These are phyloP conservation scores for Drosophila eugracilis DNA, from an alignment of 1,140 invertebrate species.

Conservation along the genomic window DNA sequence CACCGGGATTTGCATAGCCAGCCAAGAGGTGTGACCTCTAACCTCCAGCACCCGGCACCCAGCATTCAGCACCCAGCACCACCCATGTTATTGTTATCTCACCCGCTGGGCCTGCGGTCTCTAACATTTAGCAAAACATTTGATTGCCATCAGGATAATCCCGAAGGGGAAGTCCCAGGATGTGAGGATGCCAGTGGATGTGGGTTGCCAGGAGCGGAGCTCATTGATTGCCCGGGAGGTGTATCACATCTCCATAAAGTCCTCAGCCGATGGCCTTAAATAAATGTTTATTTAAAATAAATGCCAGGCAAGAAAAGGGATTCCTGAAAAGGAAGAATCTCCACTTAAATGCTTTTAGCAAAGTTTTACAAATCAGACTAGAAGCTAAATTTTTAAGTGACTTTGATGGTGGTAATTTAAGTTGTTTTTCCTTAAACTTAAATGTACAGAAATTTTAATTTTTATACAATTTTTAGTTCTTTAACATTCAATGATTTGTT, in stretches of 20 bases:
- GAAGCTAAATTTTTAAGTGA: neutral
- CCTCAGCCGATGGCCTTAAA: constrained; percentile 6
- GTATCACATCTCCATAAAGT: constrained; percentile 34
- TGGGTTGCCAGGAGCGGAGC: constrained; percentile 1
- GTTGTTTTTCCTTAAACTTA: too few species aligned
- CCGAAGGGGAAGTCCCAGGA: constrained; percentile 1
- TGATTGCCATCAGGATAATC: constrained; percentile 42
- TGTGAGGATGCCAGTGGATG: neutral
- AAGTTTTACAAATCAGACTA: neutral
- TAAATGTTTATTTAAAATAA: constrained; percentile 37
- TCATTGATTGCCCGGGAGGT: constrained; percentile 29
- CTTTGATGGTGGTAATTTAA: too few species aligned
- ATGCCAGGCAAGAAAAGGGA: neutral
- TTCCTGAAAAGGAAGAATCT: neutral
- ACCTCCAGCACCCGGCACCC: neutral
- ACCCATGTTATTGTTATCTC: constrained; percentile 11
- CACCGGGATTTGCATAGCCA: constrained; percentile 48
- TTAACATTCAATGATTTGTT: neutral
- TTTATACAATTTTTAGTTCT: too few species aligned
- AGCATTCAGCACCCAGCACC: neutral
- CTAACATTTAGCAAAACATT: constrained; percentile 52
- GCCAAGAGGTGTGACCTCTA: constrained; percentile 65
- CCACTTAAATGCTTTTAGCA: neutral
- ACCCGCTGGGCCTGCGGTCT: constrained; percentile 40
- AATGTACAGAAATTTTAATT: too few species aligned